phyloP scores from a whole-genome alignment of 2,888 invertebrate species.

The Congeria kusceri region DNA sequence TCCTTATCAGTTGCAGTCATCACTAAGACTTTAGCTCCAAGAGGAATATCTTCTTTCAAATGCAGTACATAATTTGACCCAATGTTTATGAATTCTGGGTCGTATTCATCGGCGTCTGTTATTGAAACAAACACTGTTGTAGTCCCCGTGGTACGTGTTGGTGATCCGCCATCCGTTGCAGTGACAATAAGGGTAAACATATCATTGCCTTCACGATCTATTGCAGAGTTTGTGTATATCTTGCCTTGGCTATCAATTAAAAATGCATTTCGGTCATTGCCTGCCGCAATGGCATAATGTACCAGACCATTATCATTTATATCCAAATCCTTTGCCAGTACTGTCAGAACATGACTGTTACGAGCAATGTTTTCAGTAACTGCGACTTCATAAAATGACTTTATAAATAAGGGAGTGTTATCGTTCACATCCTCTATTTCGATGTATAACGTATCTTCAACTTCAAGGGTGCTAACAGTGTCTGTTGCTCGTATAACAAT shows the following conservation, averaged over 20 bases:
- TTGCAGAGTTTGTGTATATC: slow-evolving; percentile 34
- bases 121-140: slow-evolving; percentile 59
- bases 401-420: slow-evolving; percentile 65
- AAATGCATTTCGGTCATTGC: slow-evolving; percentile 55
- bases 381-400: slow-evolving; percentile 51
- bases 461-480: slow-evolving; percentile 50
- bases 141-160: slow-evolving; percentile 44
- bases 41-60: slow-evolving; percentile 94
- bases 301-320: slow-evolving; percentile 57
- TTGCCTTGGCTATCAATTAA: slow-evolving; percentile 49
- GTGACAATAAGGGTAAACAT: slow-evolving; percentile 54
- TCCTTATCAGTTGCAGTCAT: slow-evolving; percentile 95
- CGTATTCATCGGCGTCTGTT: slow-evolving; percentile 55
- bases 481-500: slow-evolving; percentile 55
- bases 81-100: slow-evolving; percentile 57
- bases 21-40: slow-evolving; percentile 93
- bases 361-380: slow-evolving; percentile 54
- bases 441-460: slow-evolving; percentile 55
- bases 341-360: slow-evolving; percentile 27
- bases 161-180: slow-evolving; percentile 63
- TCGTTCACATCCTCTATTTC: slow-evolving; percentile 70
- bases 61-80: slow-evolving; percentile 70
- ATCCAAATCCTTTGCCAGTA: slow-evolving; percentile 66
- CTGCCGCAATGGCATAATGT: slow-evolving; percentile 47
- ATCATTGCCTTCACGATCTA: slow-evolving; percentile 56